These are phyloP conservation scores for Coendou prehensilis DNA, from an alignment of 2,797 vertebrate species.

Conservation along the genomic window DNA sequence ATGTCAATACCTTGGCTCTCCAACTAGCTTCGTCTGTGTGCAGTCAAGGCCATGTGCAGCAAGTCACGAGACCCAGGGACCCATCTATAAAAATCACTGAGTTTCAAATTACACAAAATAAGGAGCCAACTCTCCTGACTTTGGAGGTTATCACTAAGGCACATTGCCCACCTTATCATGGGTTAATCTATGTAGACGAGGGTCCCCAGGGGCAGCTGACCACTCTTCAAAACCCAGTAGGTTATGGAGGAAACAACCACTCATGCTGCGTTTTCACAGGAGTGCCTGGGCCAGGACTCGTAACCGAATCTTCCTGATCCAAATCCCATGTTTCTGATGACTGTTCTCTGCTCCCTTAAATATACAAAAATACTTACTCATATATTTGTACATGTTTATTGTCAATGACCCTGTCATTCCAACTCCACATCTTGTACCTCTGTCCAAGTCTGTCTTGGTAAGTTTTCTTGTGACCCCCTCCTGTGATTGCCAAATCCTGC, in stretches of 20 bases:
- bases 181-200: neutral
- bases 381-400: no score
- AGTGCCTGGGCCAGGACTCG: neutral
- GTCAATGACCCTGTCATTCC: no score
- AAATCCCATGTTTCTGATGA: no score
- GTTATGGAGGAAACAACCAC: neutral
- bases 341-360: no score
- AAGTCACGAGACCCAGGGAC: neutral
- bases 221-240: neutral
- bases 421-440: no score
- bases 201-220: neutral
- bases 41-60: neutral
- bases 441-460: no score
- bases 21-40: neutral
- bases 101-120: neutral
- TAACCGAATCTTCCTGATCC: no score
- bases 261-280: no score
- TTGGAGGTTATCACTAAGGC: neutral
- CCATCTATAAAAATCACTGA: neutral
- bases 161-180: fast-evolving
- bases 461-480: no score
- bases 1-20: neutral
- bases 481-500: no score
- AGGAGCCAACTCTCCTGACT: neutral
- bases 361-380: no score